Base-by-base conservation (phyloP, 1,140 invertebrate genomes). In the Papilio helenus region DNA sequence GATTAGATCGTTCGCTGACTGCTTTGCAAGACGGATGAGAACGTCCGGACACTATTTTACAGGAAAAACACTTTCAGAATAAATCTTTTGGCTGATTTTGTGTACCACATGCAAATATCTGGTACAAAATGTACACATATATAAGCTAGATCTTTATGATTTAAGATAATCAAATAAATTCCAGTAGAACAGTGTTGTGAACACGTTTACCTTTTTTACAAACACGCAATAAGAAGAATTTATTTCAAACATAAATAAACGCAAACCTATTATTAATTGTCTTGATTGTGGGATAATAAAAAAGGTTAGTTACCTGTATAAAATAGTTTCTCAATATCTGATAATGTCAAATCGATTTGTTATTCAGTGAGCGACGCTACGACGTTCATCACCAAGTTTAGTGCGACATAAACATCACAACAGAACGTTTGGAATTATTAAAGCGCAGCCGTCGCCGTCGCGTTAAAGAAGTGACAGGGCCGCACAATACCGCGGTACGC, bases 401-500 rank as follows among this genome's bases (percentile, higher is more conserved):
- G 26, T 72, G 34, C 71, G 71, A 44, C 39, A 72, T 72, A 72
- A 72, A 72, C 61, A 72, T 72, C 39, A 72, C 71, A 72, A 72
- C 71, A 72, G n/a, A 72, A 72, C 39, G 34, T 72, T 72, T 42
- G 39, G 39, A 42, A 72, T 72, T 42, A 42, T 79, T 79, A 58
- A 71, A 71, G 78, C 44, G 65, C 9, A 51, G n/a, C 78, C 16
- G 20, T 49, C 39, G 46, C 10, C 44, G 44, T 49, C 20, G 68
- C 20, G 29, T 68, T 72, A 44, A 46, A 71, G 29, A 79, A 58
- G 74, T 79, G 81, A 79, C 81, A 79, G 81, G 34, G 29, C 8
- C 71, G 29, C 4, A 82, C 81, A 83, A 81, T 80, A 83, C 82
- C 79, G 72, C 72, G 23, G 46, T 49, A 29, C 87, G 85, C 85